Base-by-base conservation (phyloP, 2,888 invertebrate genomes). In the Gryllus longicercus region DNA sequence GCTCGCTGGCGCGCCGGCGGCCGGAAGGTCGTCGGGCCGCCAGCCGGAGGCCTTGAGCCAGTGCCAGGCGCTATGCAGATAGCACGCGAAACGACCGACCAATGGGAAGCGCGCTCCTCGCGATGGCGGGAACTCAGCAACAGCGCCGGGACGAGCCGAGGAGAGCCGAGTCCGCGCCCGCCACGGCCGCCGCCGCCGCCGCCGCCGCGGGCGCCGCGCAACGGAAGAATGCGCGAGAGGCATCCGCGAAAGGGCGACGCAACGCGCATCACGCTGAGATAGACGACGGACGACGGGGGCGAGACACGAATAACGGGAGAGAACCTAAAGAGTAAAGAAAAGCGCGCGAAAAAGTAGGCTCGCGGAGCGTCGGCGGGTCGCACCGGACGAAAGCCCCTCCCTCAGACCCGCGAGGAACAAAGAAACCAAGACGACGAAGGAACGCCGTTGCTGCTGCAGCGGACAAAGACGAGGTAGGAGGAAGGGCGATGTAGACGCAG, bases 11-110 rank as follows among this genome's bases (percentile, higher is more conserved):
- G 63, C 14, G 63, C 63, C 14, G 63, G 16, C 16, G 16, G 63
- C 63, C 63, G 63, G 63, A 63, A 63, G 63, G 63, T 63, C 63
- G 63, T 63, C 63, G n/a, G 63, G 63, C 63, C 63, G 63, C 63
- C 63, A 63, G 63, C 63, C 63, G 63, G 63, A 63, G 63, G 63
- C 63, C 63, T 63, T 63, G 63, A 63, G 63, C 63, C n/a, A 63
- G 16, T 63, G 63, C 63, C 63, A 63, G 38, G 63, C 63, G 63
- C 63, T 63, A 63, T 63, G 63, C n/a, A 63, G 63, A 63, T 63
- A 63, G 16, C 63, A 63, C 63, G 63, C 63, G 63, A 63, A 63
- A n/a, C n/a, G 16, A 14, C n/a, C 63, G 63, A 63, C 63, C 63
- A 63, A 63, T 63, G 63, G 63, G 63, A 63, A 18, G 18, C 16